Conservation (phyloP, 2,797 vertebrate species). For the Betta splendens region DNA sequence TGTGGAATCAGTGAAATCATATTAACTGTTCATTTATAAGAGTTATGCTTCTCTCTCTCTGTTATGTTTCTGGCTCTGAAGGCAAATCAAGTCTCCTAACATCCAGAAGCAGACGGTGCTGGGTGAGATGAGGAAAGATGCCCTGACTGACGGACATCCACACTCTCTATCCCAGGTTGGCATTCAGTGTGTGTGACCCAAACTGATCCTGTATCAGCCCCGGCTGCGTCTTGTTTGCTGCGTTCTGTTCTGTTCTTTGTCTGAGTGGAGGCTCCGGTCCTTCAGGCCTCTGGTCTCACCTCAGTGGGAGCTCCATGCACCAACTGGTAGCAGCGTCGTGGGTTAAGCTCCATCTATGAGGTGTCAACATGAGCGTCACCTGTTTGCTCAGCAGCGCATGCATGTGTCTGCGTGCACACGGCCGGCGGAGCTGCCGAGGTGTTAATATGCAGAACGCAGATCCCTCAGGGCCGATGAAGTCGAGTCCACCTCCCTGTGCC, state of each 20-base stretch:
- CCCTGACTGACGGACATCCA: conserved; percentile 67
- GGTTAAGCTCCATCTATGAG: conserved; percentile 18
- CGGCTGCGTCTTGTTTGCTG: not conserved
- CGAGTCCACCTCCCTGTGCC: conserved; percentile 46
- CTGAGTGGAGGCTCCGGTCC: conserved; percentile 2
- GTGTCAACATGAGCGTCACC: conserved; percentile 25
- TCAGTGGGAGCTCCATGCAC: conserved; percentile 44
- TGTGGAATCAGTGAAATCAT: not conserved
- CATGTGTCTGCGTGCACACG: conserved; percentile 14
- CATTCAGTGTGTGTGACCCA: conserved; percentile 18
- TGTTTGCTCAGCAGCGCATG: conserved; percentile 13
- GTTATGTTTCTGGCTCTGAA: conserved; percentile 52
- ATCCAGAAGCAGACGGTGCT: conserved; percentile 73
- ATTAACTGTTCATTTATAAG: not conserved
- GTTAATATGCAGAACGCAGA: conserved; percentile 52
- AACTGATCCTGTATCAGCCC: conserved; percentile 28
- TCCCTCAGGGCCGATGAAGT: conserved; percentile 51
- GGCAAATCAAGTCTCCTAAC: conserved; percentile 76
- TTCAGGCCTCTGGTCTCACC: conserved; percentile 14
- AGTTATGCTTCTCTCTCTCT: conserved; percentile 8
- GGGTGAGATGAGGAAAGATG: conserved; percentile 68
- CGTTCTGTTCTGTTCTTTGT: conserved; percentile 3
- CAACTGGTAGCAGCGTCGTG: conserved; percentile 20
- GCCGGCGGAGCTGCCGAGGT: conserved; percentile 39
- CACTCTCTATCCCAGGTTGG: conserved; percentile 77